Conservation (phyloP, 2,113 vertebrate species). For the Mustela nigripes region DNA sequence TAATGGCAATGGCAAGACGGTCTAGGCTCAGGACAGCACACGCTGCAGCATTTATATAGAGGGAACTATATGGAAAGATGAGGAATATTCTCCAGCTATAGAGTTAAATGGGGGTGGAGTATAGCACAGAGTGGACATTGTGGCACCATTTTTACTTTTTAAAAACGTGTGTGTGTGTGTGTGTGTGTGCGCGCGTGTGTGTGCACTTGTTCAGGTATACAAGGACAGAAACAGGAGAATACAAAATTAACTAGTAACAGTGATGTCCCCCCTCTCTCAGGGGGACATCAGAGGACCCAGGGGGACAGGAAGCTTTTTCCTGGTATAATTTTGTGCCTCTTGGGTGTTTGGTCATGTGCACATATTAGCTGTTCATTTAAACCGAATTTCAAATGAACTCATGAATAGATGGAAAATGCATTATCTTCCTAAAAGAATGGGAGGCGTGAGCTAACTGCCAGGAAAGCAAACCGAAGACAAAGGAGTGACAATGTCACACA, state of each 20-base stretch:
- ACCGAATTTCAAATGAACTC: slow-evolving; percentile 12
- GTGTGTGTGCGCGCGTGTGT: too few species aligned
- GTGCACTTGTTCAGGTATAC: background rate
- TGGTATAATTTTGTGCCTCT: background rate
- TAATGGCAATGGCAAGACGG: too few species aligned
- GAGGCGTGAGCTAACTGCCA: background rate
- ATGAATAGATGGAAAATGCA: background rate
- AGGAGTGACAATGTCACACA: background rate
- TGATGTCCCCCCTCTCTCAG: too few species aligned
- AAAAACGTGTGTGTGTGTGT: too few species aligned
- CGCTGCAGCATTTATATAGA: background rate
- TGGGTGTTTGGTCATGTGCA: background rate
- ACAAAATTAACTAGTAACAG: background rate
- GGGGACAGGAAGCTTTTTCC: background rate
- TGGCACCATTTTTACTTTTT: background rate
- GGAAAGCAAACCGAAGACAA: background rate
- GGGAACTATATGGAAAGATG: background rate
- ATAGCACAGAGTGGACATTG: background rate
- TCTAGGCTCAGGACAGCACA: background rate
- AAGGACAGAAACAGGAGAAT: background rate
- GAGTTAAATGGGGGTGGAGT: background rate
- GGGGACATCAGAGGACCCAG: too few species aligned
- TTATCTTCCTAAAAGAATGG: background rate
- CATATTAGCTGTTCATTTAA: background rate
- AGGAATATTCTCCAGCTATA: background rate